A percentile compares a stretch with the other conserved stretches of the same genome.
These are phyloP conservation scores for Esox lucius DNA, from an alignment of 2,797 vertebrate genomes.

Conservation along the genomic window DNA sequence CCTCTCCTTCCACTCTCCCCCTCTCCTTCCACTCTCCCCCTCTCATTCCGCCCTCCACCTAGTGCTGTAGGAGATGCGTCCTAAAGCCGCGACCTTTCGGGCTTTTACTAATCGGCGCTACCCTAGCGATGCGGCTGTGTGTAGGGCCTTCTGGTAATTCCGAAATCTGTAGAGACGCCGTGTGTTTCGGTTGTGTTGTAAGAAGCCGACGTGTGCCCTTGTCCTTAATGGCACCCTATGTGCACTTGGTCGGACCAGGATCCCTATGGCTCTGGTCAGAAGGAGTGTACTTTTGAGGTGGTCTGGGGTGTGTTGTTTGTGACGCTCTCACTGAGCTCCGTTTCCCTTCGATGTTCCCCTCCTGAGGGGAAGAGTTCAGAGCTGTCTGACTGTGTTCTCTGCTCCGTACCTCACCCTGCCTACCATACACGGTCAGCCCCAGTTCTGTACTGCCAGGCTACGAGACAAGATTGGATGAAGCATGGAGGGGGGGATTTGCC, in stretches of 20 bases:
- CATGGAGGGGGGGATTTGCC: no score
- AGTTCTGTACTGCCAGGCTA: not conserved
- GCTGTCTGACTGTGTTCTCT: not conserved
- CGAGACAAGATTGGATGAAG: not conserved
- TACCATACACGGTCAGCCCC: conserved; percentile 31
- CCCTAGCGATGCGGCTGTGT: not conserved
- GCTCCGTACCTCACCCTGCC: conserved; percentile 14
- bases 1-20: not conserved
- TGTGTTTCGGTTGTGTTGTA: conserved; percentile 35
- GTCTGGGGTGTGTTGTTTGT: conserved; percentile 33
- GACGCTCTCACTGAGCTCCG: conserved; percentile 18
- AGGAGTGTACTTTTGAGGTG: conserved; percentile 11
- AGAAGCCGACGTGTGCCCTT: not conserved
- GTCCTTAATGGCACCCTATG: not conserved
- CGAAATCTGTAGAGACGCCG: conserved; percentile 19
- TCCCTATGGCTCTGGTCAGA: not conserved
- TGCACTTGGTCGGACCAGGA: not conserved
- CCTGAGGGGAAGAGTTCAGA: conserved; percentile 37
- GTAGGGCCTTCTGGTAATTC: conserved; percentile 29
- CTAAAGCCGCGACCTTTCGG: conserved; percentile 42
- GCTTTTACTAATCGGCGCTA: conserved; percentile 8
- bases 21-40: not conserved
- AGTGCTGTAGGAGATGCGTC: conserved; percentile 36
- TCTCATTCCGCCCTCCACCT: not conserved
- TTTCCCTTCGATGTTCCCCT: conserved; percentile 19